Conservation (phyloP, 2,113 vertebrate genomes). For the Aleadryas rufinucha region DNA sequence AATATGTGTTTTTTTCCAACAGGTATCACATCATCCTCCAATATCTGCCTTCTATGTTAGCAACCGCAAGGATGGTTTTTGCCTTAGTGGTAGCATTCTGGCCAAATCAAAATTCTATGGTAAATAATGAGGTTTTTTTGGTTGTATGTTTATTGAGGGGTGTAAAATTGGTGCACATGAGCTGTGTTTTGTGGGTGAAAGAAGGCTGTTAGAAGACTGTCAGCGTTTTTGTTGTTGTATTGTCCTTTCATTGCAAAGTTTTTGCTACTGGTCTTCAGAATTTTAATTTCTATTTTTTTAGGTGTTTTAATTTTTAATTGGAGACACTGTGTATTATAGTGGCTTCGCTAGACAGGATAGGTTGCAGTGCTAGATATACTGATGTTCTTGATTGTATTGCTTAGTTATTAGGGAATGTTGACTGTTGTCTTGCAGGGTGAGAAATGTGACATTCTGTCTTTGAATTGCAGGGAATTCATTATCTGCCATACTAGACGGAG, state of each 20-base stretch:
- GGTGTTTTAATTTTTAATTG: not conserved
- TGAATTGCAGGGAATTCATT: conserved; percentile 90
- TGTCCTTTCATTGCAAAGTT: not conserved
- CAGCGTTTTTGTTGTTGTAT: not conserved
- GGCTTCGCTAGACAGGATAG: not conserved
- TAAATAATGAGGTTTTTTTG: conserved; percentile 10
- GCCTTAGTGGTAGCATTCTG: conserved; percentile 96
- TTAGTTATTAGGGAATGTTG: not conserved
- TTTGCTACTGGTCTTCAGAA: not conserved
- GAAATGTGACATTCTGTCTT: not conserved
- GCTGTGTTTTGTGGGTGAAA: not conserved
- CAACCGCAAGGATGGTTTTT: conserved; percentile 98
- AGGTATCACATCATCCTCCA: conserved; percentile 98
- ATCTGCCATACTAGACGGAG: conserved; percentile 94
- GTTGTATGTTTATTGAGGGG: not conserved
- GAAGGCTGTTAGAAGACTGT: not conserved
- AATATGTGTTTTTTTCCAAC: not conserved
- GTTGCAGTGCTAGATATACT: not conserved
- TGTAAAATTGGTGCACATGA: not conserved
- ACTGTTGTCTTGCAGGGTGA: not conserved
- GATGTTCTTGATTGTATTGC: not conserved
- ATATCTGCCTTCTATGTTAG: conserved; percentile 97
- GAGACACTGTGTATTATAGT: not conserved
- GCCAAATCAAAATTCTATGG: conserved; percentile 99
- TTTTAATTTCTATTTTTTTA: not conserved